Percentiles rank a stretch among this genome's conserved stretches.
Evolutionary conservation across 2,113 vertebrate genomes (phyloP).

Genomic region (Muntiacus muntjak): DNA sequence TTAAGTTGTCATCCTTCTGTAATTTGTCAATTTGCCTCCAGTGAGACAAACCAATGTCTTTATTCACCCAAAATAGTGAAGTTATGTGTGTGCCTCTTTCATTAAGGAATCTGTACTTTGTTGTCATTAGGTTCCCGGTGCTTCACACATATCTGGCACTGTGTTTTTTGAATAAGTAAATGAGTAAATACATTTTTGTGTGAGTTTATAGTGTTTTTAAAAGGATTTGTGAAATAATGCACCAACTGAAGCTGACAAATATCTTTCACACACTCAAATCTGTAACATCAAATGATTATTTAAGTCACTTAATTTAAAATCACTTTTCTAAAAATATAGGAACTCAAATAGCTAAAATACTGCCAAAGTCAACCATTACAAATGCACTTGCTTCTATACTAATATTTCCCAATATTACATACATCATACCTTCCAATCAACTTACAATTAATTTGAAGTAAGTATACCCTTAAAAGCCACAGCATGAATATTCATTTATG

Average conservation of each 20-base stretch:
- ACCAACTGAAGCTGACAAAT: not conserved
- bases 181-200: not conserved
- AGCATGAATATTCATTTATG: not conserved
- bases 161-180: not conserved
- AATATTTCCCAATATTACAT: not conserved
- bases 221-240: not conserved
- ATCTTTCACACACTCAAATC: not conserved
- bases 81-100: not conserved
- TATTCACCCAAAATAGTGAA: not conserved
- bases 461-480: not conserved
- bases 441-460: not conserved
- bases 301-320: conserved; percentile 2
- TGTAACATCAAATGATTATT: not conserved
- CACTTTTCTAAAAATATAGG: not conserved
- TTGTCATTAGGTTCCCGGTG: not conserved
- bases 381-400: not conserved
- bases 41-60: not conserved
- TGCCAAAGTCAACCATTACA: not conserved
- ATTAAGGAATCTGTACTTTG: not conserved
- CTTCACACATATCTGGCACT: not conserved
- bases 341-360: not conserved
- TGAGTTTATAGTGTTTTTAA: not conserved
- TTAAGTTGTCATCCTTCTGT: not conserved
- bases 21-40: not conserved
- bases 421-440: not conserved